Conservation (phyloP, 2,888 invertebrate genomes). For the Meandrusa payeni region DNA sequence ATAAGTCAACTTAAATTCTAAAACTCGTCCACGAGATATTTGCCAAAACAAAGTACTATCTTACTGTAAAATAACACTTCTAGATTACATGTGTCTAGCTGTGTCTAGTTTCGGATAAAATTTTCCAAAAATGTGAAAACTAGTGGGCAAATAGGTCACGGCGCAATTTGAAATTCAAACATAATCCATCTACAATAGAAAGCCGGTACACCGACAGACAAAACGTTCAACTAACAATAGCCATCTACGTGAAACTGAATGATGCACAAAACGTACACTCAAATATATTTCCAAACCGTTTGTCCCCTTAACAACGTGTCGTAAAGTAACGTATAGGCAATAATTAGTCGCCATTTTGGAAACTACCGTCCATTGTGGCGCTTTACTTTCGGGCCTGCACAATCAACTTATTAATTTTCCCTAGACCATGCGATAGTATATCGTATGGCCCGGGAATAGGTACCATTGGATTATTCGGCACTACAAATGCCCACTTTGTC, state of each 20-base stretch:
- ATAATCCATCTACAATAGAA: constrained; percentile 35
- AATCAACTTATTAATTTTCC: constrained; percentile 12
- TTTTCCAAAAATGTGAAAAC: no score
- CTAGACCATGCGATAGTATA: constrained; percentile 17
- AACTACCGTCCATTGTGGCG: constrained; percentile 38
- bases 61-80: no score
- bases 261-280: constrained; percentile 28
- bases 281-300: constrained; percentile 35
- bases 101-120: no score
- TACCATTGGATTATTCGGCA: constrained; percentile 2
- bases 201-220: constrained; percentile 27
- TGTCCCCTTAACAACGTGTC: constrained; percentile 35
- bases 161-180: constrained; percentile 23
- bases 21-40: no score
- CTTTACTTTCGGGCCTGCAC: constrained; percentile 34
- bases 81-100: no score
- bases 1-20: no score
- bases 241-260: constrained; percentile 28
- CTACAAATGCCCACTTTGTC: neutral
- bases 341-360: constrained; percentile 44
- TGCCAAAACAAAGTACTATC: no score
- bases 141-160: neutral
- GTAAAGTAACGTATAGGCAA: constrained; percentile 37
- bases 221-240: constrained; percentile 30
- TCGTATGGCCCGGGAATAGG: constrained; percentile 28